phyloP scores from a whole-genome alignment of 2,888 invertebrate genomes.

The Lymantria dispar region DNA sequence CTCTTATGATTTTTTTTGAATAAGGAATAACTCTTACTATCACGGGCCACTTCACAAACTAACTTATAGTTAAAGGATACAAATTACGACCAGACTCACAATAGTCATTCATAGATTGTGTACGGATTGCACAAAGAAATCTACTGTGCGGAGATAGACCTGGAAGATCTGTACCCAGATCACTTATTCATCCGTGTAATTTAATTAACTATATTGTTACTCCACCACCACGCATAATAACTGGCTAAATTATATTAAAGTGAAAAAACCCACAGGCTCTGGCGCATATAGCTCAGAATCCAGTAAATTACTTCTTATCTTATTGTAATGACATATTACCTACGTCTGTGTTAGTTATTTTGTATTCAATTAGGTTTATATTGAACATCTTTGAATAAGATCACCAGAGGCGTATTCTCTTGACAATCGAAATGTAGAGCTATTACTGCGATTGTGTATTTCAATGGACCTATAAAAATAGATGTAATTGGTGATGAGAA shows the following conservation, averaged over 20 bases:
- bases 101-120: no score
- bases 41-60: no score
- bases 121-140: no score
- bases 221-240: no score
- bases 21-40: no score
- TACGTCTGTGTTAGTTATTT: conserved; percentile 34
- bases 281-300: conserved; percentile 11
- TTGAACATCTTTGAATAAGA: conserved; percentile 47
- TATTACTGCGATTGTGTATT: conserved; percentile 62
- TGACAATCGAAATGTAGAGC: conserved; percentile 60
- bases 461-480: conserved; percentile 67
- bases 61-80: no score
- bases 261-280: conserved; percentile 20
- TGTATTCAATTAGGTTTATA: conserved; percentile 48
- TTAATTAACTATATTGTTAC: no score
- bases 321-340: conserved; percentile 31
- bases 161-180: no score
- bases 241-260: conserved; percentile 2
- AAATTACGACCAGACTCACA: no score
- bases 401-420: conserved; percentile 47
- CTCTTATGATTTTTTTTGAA: no score
- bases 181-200: no score
- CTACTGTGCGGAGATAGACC: no score
- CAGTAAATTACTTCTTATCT: conserved; percentile 28
- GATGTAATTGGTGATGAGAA: conserved; percentile 65